A percentile compares a stretch with the other conserved stretches of the same genome.
Evolutionary conservation across 1,140 invertebrate genomes (phyloP).

Genomic region (Venustaconcha ellipsiformis): DNA sequence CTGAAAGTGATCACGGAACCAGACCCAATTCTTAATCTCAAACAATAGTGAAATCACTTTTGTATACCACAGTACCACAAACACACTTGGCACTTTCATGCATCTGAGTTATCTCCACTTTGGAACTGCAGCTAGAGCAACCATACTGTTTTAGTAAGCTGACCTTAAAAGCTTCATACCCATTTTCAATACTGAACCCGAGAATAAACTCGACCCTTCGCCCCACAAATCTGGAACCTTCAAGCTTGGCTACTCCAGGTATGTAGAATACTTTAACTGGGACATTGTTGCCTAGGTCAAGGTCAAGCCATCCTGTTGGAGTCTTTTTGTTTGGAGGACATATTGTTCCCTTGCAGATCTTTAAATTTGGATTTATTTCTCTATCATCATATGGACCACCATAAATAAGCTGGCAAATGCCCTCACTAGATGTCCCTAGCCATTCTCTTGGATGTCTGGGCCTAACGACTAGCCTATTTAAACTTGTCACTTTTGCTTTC

Average conservation of each 20-base stretch:
- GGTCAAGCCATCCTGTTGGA: conserved; percentile 27
- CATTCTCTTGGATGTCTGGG: conserved; percentile 36
- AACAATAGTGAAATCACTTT: conserved; percentile 1
- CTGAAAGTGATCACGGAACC: no score
- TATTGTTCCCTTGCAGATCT: conserved; percentile 39
- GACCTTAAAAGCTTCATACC: conserved; percentile 45
- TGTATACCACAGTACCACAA: conserved; percentile 6
- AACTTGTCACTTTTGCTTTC: conserved; percentile 22
- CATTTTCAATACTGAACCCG: conserved; percentile 34
- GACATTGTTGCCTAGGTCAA: conserved; percentile 33
- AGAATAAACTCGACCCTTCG: conserved; percentile 39
- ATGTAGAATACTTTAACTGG: conserved; percentile 37
- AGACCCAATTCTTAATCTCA: no score
- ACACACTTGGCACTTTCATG: neutral
- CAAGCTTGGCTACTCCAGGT: conserved; percentile 24
- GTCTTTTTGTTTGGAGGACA: conserved; percentile 33
- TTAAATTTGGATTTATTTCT: no score
- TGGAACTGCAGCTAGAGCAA: conserved; percentile 3
- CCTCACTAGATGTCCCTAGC: conserved; percentile 24
- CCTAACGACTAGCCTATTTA: conserved; percentile 16
- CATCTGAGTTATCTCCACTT: conserved; percentile 8
- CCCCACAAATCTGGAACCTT: conserved; percentile 19
- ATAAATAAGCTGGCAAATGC: conserved; percentile 25
- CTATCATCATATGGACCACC: conserved; percentile 22
- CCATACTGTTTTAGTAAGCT: conserved; percentile 13